A percentile compares a stretch with the other conserved stretches of the same genome.
Evolutionary conservation across 2,797 vertebrate species (phyloP).

Genomic region (Potorous gilbertii): DNA sequence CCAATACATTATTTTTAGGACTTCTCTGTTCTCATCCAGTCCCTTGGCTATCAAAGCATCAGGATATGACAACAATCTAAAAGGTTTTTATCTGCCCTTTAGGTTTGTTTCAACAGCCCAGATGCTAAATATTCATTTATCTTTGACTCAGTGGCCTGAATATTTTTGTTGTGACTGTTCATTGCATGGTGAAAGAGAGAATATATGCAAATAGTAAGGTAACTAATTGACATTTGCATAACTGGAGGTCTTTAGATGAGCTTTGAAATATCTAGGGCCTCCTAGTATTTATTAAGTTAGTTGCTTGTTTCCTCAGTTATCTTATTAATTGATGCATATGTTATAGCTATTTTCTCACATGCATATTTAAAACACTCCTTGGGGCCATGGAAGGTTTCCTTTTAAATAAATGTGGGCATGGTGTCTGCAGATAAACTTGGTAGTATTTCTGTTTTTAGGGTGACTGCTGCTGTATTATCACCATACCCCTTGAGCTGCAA

Average conservation of each 20-base stretch:
- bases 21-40: background rate
- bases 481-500: slow-evolving; percentile 11
- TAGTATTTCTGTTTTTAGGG: slow-evolving; percentile 41
- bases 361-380: background rate
- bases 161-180: slow-evolving; percentile 14
- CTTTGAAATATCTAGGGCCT: background rate
- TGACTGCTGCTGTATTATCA: slow-evolving; percentile 44
- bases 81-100: background rate
- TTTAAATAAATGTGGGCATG: slow-evolving; percentile 32
- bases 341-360: background rate
- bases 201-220: background rate
- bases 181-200: background rate
- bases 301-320: background rate
- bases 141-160: background rate
- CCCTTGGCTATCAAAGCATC: background rate
- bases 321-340: background rate
- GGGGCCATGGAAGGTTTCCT: background rate
- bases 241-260: background rate
- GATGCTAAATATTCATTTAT: background rate
- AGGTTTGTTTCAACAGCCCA: background rate
- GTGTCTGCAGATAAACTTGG: background rate
- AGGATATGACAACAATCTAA: background rate
- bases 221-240: background rate
- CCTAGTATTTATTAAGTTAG: background rate
- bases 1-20: background rate